A percentile compares a stretch with the other conserved stretches of the same genome.
These are phyloP conservation scores for Picathartes gymnocephalus DNA, from an alignment of 2,113 vertebrate genomes.

Conservation along the genomic window DNA sequence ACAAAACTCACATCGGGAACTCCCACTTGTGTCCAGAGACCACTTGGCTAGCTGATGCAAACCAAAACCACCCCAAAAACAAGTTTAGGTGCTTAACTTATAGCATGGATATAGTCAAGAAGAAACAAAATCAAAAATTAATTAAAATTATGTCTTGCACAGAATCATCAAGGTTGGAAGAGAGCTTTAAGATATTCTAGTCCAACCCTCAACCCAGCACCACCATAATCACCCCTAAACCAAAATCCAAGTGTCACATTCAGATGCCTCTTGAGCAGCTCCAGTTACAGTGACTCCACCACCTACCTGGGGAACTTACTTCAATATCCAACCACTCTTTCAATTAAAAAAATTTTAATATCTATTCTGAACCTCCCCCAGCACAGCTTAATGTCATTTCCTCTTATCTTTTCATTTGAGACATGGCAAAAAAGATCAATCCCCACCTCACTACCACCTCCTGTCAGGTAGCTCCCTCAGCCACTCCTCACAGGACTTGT, in stretches of 20 bases:
- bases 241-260: background rate
- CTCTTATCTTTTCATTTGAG: background rate
- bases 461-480: background rate
- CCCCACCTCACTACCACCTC: background rate
- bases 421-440: background rate
- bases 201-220: background rate
- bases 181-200: background rate
- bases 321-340: background rate
- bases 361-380: background rate
- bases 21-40: background rate
- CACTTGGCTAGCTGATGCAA: background rate
- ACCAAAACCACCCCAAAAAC: background rate
- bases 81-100: background rate
- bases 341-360: background rate
- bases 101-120: background rate
- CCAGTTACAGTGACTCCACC: background rate
- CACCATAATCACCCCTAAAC: background rate
- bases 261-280: background rate
- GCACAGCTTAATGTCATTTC: background rate
- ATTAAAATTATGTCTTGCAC: background rate
- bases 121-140: background rate
- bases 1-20: background rate
- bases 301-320: background rate
- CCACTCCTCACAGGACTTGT: background rate
- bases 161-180: background rate